Percentiles rank a stretch among this genome's conserved stretches.
Evolutionary conservation across 1,140 invertebrate species (phyloP).

Genomic region (Drosophila lini): DNA sequence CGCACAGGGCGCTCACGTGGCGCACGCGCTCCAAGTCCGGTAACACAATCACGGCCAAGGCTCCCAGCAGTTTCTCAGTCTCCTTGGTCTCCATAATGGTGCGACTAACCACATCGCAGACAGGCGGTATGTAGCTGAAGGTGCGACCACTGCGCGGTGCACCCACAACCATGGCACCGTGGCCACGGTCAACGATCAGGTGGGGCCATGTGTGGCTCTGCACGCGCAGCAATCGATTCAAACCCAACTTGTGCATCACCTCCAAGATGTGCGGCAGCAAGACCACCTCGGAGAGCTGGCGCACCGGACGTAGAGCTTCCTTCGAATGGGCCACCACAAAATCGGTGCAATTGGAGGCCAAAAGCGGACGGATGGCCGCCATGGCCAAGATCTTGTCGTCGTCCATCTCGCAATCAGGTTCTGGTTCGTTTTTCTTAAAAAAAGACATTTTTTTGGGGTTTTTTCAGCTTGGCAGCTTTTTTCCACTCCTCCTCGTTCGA

Average conservation of each 20-base stretch:
- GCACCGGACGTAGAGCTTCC: constrained; percentile 5
- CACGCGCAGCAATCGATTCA: constrained; percentile 42
- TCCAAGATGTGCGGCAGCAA: constrained; percentile 43
- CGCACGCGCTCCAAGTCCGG: constrained; percentile 28
- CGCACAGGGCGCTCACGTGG: constrained; percentile 36
- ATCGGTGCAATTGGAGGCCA: constrained; percentile 37
- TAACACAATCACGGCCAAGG: constrained; percentile 36
- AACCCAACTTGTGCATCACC: constrained; percentile 31
- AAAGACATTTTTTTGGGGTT: not conserved
- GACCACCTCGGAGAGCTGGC: constrained; percentile 28
- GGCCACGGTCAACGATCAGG: constrained; percentile 2
- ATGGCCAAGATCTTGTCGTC: not conserved
- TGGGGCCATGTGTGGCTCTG: constrained; percentile 66
- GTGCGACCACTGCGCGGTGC: constrained; percentile 63
- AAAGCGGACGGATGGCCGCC: constrained; percentile 9
- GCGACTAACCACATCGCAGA: constrained; percentile 40
- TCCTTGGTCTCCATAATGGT: not conserved
- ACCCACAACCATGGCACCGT: constrained; percentile 56
- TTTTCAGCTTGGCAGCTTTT: not conserved
- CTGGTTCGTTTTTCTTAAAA: too few species aligned
- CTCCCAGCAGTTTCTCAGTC: not conserved
- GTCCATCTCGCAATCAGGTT: too few species aligned
- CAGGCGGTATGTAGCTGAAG: constrained; percentile 48
- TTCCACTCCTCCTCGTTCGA: not conserved
- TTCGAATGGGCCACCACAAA: constrained; percentile 46